These are phyloP conservation scores for Neoaliturus tenellus DNA, from an alignment of 2,888 invertebrate species.

Conservation along the genomic window DNA sequence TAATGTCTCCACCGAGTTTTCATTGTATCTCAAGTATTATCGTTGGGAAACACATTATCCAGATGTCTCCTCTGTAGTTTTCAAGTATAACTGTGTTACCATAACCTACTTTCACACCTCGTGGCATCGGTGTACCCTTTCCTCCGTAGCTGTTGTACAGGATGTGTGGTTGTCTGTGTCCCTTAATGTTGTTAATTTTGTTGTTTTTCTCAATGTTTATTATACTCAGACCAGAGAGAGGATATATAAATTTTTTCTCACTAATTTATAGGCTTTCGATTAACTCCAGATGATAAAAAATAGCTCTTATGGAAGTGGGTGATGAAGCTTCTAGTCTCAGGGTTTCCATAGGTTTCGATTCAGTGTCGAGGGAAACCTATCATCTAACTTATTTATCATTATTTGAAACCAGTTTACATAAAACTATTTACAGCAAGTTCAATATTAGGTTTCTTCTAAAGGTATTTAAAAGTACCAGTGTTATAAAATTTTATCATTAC, in stretches of 20 bases:
- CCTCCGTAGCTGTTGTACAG: slow-evolving; percentile 45
- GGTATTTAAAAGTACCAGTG: too few species aligned
- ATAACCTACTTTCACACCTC: slow-evolving; percentile 5
- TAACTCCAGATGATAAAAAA: too few species aligned
- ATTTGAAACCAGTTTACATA: too few species aligned
- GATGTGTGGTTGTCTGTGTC: slow-evolving; percentile 64
- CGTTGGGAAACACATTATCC: not conserved
- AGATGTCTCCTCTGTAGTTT: not conserved
- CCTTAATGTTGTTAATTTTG: slow-evolving; percentile 66
- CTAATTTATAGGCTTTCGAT: too few species aligned
- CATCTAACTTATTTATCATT: too few species aligned
- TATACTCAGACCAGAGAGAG: slow-evolving; percentile 31
- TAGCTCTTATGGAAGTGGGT: too few species aligned
- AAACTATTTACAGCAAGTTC: too few species aligned
- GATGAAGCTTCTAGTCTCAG: too few species aligned
- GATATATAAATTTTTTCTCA: slow-evolving; percentile 34
- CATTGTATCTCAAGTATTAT: not conserved
- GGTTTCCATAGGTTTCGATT: too few species aligned
- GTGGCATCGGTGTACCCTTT: not conserved
- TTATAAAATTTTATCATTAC: too few species aligned
- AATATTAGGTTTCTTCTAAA: too few species aligned
- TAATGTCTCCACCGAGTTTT: not conserved
- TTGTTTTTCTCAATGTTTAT: slow-evolving; percentile 36
- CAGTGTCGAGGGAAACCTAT: too few species aligned
- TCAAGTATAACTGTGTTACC: not conserved